Evolutionary conservation across 1,140 invertebrate genomes (phyloP).

Genomic region (Neomicropteryx cornuta): DNA sequence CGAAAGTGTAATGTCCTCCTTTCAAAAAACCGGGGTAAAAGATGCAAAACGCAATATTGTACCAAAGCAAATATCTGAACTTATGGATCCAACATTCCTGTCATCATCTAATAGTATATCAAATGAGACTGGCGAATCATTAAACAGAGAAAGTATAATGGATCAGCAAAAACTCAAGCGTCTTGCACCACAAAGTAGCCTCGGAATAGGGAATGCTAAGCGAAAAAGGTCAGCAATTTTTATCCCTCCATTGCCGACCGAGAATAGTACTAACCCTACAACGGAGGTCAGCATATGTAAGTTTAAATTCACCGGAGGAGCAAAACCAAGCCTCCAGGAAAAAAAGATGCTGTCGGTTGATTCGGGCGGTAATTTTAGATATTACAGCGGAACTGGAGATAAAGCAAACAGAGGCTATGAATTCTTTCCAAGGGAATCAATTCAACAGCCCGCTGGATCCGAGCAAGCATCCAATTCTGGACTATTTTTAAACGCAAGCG

Average conservation of each 20-base stretch:
- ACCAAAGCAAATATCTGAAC: constrained; percentile 30
- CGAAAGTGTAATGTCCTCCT: constrained; percentile 18
- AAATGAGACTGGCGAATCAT: constrained; percentile 23
- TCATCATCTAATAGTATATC: too few species aligned
- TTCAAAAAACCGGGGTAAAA: constrained; percentile 18
- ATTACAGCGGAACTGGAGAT: constrained; percentile 68
- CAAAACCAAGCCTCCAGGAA: constrained; percentile 72
- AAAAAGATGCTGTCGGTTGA: constrained; percentile 85
- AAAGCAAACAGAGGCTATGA: constrained; percentile 68
- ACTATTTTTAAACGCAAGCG: constrained; percentile 38
- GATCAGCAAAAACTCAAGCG: constrained; percentile 24
- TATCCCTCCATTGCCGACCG: constrained; percentile 64
- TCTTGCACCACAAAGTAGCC: constrained; percentile 22
- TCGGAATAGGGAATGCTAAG: constrained; percentile 43
- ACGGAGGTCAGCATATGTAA: constrained; percentile 84
- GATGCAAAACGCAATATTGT: constrained; percentile 32
- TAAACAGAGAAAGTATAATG: constrained; percentile 17
- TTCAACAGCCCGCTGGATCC: constrained; percentile 37
- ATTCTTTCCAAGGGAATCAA: constrained; percentile 58
- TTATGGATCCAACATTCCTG: constrained; percentile 35
- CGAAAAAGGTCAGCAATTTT: constrained; percentile 70
- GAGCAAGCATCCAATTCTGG: constrained; percentile 33
- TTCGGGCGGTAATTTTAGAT: constrained; percentile 74
- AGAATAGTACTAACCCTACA: constrained; percentile 58
- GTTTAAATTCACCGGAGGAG: constrained; percentile 85